Evolutionary conservation across 2,888 invertebrate genomes (phyloP).

Genomic region (Plagiodera versicolora): DNA sequence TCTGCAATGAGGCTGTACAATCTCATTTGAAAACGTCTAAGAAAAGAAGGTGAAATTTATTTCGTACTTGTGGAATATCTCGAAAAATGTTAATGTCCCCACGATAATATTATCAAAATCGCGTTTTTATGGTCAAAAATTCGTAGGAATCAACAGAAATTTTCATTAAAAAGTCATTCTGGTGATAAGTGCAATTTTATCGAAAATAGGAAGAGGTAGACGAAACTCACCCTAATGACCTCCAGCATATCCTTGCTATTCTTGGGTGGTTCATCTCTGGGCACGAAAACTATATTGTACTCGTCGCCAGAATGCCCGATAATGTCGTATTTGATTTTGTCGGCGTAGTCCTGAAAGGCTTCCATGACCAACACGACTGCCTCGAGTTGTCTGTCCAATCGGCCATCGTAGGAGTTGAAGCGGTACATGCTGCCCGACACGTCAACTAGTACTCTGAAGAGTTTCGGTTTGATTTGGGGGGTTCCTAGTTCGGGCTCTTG

Average conservation of each 20-base stretch:
- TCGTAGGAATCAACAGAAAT: no score
- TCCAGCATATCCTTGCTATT: constrained; percentile 87
- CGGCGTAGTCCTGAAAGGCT: constrained; percentile 84
- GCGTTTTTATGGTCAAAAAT: no score
- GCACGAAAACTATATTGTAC: constrained; percentile 70
- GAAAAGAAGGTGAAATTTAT: no score
- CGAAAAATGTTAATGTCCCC: no score
- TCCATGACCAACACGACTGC: constrained; percentile 89
- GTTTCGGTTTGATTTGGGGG: constrained; percentile 85
- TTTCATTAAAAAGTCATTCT: no score
- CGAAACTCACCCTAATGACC: constrained; percentile 64
- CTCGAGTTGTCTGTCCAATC: constrained; percentile 88
- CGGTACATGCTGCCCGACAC: constrained; percentile 97
- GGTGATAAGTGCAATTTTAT: no score
- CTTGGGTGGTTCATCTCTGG: constrained; percentile 71
- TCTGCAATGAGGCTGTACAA: no score
- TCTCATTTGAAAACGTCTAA: no score
- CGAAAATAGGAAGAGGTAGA: neutral
- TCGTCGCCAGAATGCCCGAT: constrained; percentile 94
- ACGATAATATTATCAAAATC: no score
- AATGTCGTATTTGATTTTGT: constrained; percentile 89
- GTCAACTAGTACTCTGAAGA: constrained; percentile 83
- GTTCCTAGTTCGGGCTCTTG: constrained; percentile 87
- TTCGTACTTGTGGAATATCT: no score
- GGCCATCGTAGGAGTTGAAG: constrained; percentile 87